These are phyloP conservation scores for Marcusenius ussheri DNA, from an alignment of 2,113 vertebrate genomes.

Conservation along the genomic window DNA sequence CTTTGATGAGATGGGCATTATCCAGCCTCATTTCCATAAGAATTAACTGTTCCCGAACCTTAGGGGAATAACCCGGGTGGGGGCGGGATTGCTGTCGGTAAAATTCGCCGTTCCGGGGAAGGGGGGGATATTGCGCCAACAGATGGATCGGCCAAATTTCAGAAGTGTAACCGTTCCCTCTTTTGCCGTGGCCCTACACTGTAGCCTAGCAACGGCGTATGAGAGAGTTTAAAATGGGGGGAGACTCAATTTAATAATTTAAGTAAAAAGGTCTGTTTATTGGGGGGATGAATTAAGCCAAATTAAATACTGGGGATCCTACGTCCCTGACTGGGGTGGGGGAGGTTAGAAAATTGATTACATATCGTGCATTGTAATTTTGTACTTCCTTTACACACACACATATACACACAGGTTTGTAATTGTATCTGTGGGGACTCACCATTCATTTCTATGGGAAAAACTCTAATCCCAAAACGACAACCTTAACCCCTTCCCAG, in stretches of 20 bases:
- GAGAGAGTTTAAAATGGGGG: background rate
- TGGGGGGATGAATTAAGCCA: background rate
- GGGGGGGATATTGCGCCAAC: background rate
- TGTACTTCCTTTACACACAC: background rate
- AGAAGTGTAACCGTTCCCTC: background rate
- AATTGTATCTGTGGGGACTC: too few relatives aligned
- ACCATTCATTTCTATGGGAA: too few relatives aligned
- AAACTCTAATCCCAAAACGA: too few relatives aligned
- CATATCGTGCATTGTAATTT: background rate
- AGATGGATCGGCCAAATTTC: background rate
- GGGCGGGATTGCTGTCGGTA: background rate
- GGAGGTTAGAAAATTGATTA: background rate
- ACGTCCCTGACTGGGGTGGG: background rate
- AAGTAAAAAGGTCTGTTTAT: background rate
- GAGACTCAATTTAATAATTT: background rate
- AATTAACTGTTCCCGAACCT: background rate
- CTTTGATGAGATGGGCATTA: background rate
- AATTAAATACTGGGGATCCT: background rate
- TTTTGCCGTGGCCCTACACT: background rate
- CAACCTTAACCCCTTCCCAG: too few relatives aligned
- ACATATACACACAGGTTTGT: background rate
- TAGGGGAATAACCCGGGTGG: background rate
- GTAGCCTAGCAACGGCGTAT: background rate
- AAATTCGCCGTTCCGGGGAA: background rate
- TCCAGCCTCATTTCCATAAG: background rate